Conservation (phyloP, 2,113 vertebrate species). For the Picathartes gymnocephalus region DNA sequence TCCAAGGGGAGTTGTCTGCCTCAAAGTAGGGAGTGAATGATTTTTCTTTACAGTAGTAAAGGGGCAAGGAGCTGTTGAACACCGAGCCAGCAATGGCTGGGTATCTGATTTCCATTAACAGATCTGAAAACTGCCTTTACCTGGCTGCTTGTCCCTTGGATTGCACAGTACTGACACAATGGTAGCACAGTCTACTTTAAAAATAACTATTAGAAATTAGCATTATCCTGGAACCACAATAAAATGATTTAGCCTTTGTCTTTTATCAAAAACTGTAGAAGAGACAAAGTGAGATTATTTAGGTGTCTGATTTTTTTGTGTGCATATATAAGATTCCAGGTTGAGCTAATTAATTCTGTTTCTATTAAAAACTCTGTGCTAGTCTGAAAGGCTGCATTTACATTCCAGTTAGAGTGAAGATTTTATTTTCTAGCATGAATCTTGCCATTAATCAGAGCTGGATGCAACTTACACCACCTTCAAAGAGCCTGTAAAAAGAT, state of each 20-base stretch:
- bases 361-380: not conserved
- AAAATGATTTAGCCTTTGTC: not conserved
- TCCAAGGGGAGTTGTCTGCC: not conserved
- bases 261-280: not conserved
- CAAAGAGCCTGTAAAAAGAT: slow-evolving; percentile 46
- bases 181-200: not conserved
- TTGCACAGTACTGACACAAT: not conserved
- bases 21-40: not conserved
- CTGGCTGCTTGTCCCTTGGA: not conserved
- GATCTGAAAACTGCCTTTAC: not conserved
- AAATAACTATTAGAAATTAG: not conserved
- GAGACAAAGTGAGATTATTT: not conserved
- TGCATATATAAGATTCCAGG: not conserved
- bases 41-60: not conserved
- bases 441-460: slow-evolving; percentile 36
- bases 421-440: slow-evolving; percentile 27
- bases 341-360: not conserved
- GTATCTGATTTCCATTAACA: not conserved
- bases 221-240: not conserved
- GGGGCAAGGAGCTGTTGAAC: not conserved
- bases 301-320: not conserved
- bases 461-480: slow-evolving; percentile 34
- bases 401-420: not conserved
- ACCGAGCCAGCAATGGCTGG: not conserved
- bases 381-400: slow-evolving; percentile 13